Conservation (phyloP, 2,113 vertebrate genomes). For the Thamnophis sirtalis region DNA sequence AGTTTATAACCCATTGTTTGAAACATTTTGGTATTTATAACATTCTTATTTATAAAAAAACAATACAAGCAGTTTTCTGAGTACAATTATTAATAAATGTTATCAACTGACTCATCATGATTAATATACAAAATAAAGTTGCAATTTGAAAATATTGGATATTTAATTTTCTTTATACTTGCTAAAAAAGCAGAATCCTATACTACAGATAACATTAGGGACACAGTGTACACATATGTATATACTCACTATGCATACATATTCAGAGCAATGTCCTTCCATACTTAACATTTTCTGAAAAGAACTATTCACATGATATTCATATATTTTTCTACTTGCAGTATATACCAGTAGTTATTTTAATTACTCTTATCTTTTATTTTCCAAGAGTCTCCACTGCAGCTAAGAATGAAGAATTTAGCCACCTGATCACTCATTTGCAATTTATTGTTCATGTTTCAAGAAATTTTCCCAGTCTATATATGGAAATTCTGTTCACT, state of each 20-base stretch:
- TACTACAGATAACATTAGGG: neutral
- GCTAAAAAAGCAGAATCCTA: neutral
- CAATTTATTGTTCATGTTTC: neutral
- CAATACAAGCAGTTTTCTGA: neutral
- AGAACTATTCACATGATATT: neutral
- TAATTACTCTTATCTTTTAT: neutral
- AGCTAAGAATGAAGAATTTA: neutral
- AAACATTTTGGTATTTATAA: neutral
- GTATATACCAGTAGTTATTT: neutral
- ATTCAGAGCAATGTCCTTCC: neutral
- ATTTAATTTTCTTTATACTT: neutral
- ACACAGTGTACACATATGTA: neutral
- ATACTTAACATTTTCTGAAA: neutral
- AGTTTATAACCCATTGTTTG: neutral
- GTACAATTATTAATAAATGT: neutral
- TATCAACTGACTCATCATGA: neutral
- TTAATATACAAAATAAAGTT: neutral
- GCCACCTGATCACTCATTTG: neutral
- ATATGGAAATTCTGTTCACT: neutral
- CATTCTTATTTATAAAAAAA: neutral
- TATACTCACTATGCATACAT: neutral
- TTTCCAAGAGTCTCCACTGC: neutral
- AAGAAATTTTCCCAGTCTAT: neutral
- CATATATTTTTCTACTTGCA: neutral
- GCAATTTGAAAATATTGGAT: neutral